Conservation (phyloP, 2,113 vertebrate genomes). For the Myxocyprinus asiaticus region DNA sequence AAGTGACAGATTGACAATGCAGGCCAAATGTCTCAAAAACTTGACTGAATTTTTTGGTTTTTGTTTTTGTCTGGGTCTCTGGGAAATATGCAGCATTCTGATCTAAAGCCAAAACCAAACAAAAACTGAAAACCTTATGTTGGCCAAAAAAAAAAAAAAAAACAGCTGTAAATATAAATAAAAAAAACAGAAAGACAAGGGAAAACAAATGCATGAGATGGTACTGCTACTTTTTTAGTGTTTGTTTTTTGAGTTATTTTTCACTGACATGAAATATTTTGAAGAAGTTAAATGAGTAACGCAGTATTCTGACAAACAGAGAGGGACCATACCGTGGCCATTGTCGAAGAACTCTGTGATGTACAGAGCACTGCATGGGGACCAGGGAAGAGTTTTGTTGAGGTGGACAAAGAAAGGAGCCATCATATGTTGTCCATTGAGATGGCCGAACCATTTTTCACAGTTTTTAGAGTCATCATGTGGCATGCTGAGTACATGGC, state of each 20-base stretch:
- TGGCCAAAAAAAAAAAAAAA: conserved; percentile 41
- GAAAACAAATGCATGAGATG: conserved; percentile 1
- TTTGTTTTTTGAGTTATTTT: too few relatives aligned
- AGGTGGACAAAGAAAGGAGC: conserved; percentile 85
- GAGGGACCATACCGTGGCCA: conserved; percentile 80
- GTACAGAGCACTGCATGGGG: conserved; percentile 91
- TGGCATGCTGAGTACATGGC: conserved; percentile 95
- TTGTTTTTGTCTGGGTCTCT: too few relatives aligned
- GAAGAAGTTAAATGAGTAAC: not conserved
- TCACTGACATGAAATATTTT: not conserved
- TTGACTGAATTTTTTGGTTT: conserved; percentile 27
- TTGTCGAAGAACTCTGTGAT: conserved; percentile 94
- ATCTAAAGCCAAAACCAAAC: conserved; percentile 46
- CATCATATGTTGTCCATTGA: conserved; percentile 88
- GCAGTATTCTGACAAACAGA: conserved; percentile 7
- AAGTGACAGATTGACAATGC: conserved; percentile 30
- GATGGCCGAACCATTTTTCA: conserved; percentile 81
- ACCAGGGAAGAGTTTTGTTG: conserved; percentile 90
- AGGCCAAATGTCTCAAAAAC: conserved; percentile 25
- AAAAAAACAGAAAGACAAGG: conserved; percentile 7
- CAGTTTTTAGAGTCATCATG: conserved; percentile 95
- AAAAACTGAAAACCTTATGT: conserved; percentile 43
- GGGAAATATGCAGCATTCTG: too few relatives aligned
- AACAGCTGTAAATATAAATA: conserved; percentile 34
- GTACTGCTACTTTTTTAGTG: not conserved